phyloP scores from a whole-genome alignment of 2,113 vertebrate genomes.

The Greenwoodochromis staneri region DNA sequence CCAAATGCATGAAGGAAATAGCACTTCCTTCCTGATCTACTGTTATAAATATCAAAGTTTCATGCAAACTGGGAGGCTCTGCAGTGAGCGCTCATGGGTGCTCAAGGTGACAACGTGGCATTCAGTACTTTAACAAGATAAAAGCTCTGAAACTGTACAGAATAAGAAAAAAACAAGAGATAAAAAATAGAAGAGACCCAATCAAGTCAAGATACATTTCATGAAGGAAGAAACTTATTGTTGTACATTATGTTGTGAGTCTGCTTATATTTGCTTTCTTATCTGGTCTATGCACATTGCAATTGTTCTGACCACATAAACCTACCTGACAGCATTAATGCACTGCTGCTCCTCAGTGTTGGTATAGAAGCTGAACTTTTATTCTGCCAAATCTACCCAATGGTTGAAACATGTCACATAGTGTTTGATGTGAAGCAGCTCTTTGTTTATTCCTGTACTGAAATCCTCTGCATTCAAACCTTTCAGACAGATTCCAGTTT shows the following conservation, averaged over 20 bases:
- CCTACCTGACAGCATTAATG: too few species aligned
- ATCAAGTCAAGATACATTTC: not conserved
- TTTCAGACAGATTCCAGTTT: not conserved
- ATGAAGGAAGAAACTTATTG: not conserved
- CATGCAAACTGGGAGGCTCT: not conserved
- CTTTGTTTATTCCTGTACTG: too few species aligned
- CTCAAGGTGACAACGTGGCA: not conserved
- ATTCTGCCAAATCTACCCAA: not conserved
- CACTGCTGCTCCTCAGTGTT: too few species aligned
- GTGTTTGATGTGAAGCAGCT: not conserved
- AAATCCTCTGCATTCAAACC: fast-evolving
- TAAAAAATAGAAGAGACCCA: not conserved
- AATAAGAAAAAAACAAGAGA: not conserved
- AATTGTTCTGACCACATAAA: too few species aligned
- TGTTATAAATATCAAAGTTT: not conserved
- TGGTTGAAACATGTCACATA: not conserved
- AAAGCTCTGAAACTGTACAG: not conserved
- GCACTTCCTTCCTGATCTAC: not conserved
- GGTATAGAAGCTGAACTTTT: not conserved
- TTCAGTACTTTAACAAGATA: not conserved
- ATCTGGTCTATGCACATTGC: not conserved
- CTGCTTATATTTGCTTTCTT: not conserved
- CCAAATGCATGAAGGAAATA: too few species aligned
- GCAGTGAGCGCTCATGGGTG: fast-evolving
- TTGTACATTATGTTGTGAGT: not conserved